These are phyloP conservation scores for Megamerina dolium DNA, from an alignment of 2,888 invertebrate genomes.

Conservation along the genomic window DNA sequence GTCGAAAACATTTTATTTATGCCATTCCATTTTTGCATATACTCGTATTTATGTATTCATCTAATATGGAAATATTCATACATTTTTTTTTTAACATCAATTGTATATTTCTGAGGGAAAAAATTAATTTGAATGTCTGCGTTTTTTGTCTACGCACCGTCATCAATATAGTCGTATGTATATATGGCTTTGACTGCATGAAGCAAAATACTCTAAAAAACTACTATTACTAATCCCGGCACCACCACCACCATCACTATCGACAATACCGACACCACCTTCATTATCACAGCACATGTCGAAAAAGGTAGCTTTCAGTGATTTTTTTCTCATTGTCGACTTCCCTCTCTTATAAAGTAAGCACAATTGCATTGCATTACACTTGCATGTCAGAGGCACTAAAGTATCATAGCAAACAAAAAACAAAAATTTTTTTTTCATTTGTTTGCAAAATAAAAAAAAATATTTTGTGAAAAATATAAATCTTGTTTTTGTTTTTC, in stretches of 20 bases:
- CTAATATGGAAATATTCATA: neutral
- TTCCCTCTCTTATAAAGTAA: neutral
- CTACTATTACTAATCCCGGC: conserved; percentile 12
- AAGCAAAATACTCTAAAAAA: conserved; percentile 14
- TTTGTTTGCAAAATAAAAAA: no score
- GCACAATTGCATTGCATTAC: no score
- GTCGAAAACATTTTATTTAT: no score
- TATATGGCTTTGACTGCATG: neutral
- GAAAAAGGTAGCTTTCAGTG: no score
- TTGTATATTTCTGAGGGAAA: neutral
- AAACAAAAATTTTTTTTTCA: conserved; percentile 19
- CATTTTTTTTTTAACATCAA: no score
- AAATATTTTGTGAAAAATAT: no score
- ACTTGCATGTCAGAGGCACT: conserved; percentile 23
- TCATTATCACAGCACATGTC: no score
- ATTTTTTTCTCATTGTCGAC: conserved; percentile 15
- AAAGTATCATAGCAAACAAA: no score
- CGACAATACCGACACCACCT: no score
- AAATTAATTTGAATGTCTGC: conserved; percentile 9
- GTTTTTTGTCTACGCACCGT: conserved; percentile 21
- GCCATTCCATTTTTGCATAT: no score
- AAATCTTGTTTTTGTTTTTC: conserved; percentile 16
- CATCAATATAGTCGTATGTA: neutral
- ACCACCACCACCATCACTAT: conserved; percentile 11
- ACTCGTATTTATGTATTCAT: no score